A percentile compares a stretch with the other conserved stretches of the same genome.
Conservation (phyloP, 2,113 vertebrate genomes). For the Oreotrochilus melanogaster region DNA sequence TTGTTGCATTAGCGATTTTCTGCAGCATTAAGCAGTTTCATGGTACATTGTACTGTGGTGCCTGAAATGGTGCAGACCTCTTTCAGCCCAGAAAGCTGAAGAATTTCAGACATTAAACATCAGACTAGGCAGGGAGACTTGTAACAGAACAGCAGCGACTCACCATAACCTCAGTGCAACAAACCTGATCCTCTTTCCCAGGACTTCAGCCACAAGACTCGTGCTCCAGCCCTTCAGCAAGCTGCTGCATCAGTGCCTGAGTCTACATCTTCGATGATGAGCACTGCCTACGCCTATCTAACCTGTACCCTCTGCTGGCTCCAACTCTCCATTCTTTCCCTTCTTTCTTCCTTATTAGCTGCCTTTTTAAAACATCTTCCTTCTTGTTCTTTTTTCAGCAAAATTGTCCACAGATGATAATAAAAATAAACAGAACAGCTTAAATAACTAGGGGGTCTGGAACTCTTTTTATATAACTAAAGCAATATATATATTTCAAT, state of each 20-base stretch:
- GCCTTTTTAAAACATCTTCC: neutral
- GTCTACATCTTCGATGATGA: neutral
- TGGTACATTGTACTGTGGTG: neutral
- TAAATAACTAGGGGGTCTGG: neutral
- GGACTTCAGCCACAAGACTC: neutral
- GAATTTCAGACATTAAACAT: neutral
- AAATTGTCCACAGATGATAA: neutral
- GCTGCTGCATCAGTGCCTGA: neutral
- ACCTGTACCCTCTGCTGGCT: neutral
- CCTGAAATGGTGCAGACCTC: neutral
- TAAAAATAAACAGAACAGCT: neutral
- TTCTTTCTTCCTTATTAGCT: neutral
- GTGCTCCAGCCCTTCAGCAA: neutral
- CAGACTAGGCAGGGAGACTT: neutral
- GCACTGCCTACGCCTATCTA: neutral
- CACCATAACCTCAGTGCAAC: neutral
- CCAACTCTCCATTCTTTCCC: neutral
- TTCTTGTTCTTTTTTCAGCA: neutral
- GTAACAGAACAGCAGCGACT: neutral
- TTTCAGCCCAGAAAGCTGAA: neutral
- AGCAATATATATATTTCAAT: neutral
- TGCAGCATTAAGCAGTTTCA: slow-evolving; percentile 64
- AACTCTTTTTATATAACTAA: neutral
- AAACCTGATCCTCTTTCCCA: neutral
- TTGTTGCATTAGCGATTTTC: slow-evolving; percentile 59